Evolutionary conservation across 2,113 vertebrate species (phyloP).

Genomic region (Galbula dea): DNA sequence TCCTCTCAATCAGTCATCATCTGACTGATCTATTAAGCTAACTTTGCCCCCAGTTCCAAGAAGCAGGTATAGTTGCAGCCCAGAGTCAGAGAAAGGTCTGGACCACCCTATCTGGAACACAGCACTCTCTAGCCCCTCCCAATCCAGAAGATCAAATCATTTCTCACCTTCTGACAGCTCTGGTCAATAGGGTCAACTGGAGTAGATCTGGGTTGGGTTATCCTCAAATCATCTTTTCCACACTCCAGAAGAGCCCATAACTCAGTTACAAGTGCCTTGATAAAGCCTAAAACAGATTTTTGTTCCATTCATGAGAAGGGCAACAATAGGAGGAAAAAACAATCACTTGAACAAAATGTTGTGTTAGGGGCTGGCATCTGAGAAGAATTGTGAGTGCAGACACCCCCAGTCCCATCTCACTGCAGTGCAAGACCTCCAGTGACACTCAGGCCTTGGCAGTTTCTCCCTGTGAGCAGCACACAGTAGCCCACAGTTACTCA

Average conservation of each 20-base stretch:
- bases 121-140: not conserved
- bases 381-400: too few species aligned
- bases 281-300: conserved; percentile 77
- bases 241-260: conserved; percentile 90
- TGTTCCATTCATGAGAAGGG: not conserved
- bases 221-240: conserved; percentile 84
- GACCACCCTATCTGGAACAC: not conserved
- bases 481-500: too few species aligned
- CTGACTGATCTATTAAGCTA: not conserved
- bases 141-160: not conserved
- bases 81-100: not conserved
- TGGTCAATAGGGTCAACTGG: conserved; percentile 91
- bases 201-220: conserved; percentile 81
- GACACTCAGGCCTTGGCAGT: too few species aligned
- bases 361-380: too few species aligned
- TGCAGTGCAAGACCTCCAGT: too few species aligned
- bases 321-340: not conserved
- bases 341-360: too few species aligned
- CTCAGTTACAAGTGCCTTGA: conserved; percentile 83
- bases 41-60: not conserved
- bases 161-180: conserved; percentile 89
- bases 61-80: not conserved
- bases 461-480: too few species aligned
- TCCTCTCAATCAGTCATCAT: not conserved
- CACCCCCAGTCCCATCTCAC: too few species aligned